A percentile compares a stretch with the other conserved stretches of the same genome.
phyloP scores from a whole-genome alignment of 2,797 vertebrate genomes.

The Hippocampus kuda region DNA sequence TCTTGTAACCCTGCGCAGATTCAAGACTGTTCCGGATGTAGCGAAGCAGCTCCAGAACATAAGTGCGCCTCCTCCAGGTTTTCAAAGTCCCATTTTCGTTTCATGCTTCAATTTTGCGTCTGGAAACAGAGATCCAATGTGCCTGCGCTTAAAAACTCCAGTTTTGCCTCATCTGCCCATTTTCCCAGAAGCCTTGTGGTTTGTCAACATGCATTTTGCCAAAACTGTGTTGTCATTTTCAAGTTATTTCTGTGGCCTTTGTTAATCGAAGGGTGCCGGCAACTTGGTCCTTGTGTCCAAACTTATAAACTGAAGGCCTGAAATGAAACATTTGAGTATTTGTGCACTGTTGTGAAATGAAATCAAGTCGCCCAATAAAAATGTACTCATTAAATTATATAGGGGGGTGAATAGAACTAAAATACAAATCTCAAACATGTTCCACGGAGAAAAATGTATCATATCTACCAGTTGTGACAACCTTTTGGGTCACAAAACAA shows the following conservation, averaged over 20 bases:
- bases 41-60: neutral
- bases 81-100: neutral
- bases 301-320: neutral
- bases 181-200: neutral
- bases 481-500: constrained; percentile 52
- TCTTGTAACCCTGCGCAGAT: too few relatives aligned
- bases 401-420: too few relatives aligned
- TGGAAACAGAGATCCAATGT: neutral
- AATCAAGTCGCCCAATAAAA: constrained; percentile 1
- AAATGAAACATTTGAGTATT: neutral
- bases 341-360: too few relatives aligned
- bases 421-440: too few relatives aligned
- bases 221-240: neutral
- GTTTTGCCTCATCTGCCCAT: neutral
- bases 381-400: too few relatives aligned
- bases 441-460: constrained; percentile 9
- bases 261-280: neutral
- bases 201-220: neutral
- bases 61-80: neutral
- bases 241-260: neutral
- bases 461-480: neutral
- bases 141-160: neutral
- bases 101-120: neutral
- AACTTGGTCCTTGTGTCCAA: neutral
- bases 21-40: neutral